phyloP scores from a whole-genome alignment of 2,888 invertebrate species.

The Criorhina ranunculi region DNA sequence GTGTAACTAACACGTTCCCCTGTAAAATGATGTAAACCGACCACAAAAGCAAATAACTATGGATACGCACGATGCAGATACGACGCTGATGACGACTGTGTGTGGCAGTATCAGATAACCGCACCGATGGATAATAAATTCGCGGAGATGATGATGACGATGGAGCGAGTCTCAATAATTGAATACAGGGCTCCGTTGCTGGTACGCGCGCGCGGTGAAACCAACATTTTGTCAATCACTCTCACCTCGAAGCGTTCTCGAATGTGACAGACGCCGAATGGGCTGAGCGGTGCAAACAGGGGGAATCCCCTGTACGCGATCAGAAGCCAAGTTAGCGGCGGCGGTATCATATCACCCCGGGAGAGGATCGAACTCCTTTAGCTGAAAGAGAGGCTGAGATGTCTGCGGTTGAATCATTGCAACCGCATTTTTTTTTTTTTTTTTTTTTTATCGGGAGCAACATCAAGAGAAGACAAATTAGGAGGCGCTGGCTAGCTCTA shows the following conservation, averaged over 20 bases:
- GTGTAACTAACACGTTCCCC: conserved; percentile 60
- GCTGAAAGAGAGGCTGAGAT: conserved; percentile 53
- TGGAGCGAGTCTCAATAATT: conserved; percentile 65
- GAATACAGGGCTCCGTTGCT: conserved; percentile 32
- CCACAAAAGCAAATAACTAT: conserved; percentile 72
- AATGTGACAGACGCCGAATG: conserved; percentile 61
- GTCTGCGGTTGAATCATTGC: conserved; percentile 70
- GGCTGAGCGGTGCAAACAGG: background rate
- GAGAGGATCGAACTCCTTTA: conserved; percentile 32
- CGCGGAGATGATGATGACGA: conserved; percentile 47
- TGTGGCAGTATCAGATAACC: conserved; percentile 63
- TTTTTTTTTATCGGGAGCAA: conserved; percentile 52
- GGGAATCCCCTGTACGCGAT: conserved; percentile 6
- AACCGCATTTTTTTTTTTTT: conserved; percentile 58
- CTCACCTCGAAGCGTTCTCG: conserved; percentile 57
- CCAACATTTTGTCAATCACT: conserved; percentile 73
- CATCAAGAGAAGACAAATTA: conserved; percentile 22
- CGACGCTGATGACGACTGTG: conserved; percentile 15
- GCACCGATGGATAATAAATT: conserved; percentile 58
- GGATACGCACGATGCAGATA: conserved; percentile 69
- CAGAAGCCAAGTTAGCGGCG: conserved; percentile 60
- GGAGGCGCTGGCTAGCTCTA: background rate
- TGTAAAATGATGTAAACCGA: conserved; percentile 70
- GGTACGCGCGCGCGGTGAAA: conserved; percentile 45
- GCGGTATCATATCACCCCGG: conserved; percentile 65